phyloP scores from a whole-genome alignment of 2,797 vertebrate species.

The Ispidina lecontei region DNA sequence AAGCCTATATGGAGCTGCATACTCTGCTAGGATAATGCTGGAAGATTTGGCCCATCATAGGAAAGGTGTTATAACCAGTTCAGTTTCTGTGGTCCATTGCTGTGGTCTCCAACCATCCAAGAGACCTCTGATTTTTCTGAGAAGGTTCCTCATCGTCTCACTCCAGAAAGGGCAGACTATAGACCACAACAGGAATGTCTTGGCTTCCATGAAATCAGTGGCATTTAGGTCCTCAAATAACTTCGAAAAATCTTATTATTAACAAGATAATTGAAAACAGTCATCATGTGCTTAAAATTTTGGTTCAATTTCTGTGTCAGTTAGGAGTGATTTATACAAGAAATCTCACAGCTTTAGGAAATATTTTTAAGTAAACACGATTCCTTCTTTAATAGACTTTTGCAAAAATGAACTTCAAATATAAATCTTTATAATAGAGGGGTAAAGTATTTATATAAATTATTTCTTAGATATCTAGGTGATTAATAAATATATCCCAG shows the following conservation, averaged over 20 bases:
- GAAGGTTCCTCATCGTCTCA: neutral
- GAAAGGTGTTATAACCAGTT: neutral
- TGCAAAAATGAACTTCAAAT: conserved; percentile 22
- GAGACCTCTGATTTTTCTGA: neutral
- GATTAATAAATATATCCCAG: conserved; percentile 35
- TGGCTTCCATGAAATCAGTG: neutral
- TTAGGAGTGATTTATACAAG: neutral
- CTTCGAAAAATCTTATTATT: neutral
- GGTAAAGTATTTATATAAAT: conserved; percentile 33
- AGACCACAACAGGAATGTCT: neutral
- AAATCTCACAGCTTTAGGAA: neutral
- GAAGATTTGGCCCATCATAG: neutral
- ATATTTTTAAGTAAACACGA: neutral
- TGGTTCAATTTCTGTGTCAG: neutral
- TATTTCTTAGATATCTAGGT: neutral
- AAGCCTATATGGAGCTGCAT: rapidly evolving
- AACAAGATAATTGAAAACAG: neutral
- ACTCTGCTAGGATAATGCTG: neutral
- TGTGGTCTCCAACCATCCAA: neutral
- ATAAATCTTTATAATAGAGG: conserved; percentile 28
- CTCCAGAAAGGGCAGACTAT: neutral
- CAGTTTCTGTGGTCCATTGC: neutral
- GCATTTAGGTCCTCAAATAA: neutral
- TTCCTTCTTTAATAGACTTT: conserved; percentile 6
- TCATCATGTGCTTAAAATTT: neutral